Base-by-base conservation (phyloP, 2,888 invertebrate genomes). In the Azorinus chamasolen region DNA sequence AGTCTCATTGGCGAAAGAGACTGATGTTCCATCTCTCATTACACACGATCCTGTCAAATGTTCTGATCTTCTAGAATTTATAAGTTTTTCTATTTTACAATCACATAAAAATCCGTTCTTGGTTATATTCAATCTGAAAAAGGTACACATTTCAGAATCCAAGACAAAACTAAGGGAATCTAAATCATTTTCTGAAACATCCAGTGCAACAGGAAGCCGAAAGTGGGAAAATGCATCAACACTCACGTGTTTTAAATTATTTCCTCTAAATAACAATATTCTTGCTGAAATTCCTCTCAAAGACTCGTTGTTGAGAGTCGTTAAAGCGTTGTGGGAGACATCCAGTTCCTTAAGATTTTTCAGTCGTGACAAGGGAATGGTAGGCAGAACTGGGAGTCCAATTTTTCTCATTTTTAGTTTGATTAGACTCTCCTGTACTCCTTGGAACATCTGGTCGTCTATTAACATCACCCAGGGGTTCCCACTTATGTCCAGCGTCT, bases 21-120 rank as follows among this genome's bases (percentile, higher is more conserved):
- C 65, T 1, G 20, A 24, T 18, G 48, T 64, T 6, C 72, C 74
- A 25, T 62, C 50, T 14, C 50, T 54, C 14, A 66, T 10, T 18
- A 46, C 55, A 45, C 81, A 81, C 22, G 70, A 59, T 25, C 74
- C 81, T 6, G 25, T 20, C 20, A 81, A 59, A 37, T 25, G 46
- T 25, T 72, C 55, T n/a, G 64, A 57, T 8, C 68, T 57, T 27
- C 50, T 64, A 1, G 81, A 81, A 54, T 78, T 78, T 2, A 78
- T 57, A 16, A 69, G 12, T 20, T 58, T 63, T 59, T 81, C 81
- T 16, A 81, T 75, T 43, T 68, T 51, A 69, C 81, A 81, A 61
- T 81, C 78, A 65, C 81, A 81, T 6, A 69, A 24, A 41, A 81
- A 75, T 22, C 77, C 75, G 62, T 81, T 81, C 18, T 64, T 55